phyloP scores from a whole-genome alignment of 2,797 vertebrate species.

The Gobio occitaniae region DNA sequence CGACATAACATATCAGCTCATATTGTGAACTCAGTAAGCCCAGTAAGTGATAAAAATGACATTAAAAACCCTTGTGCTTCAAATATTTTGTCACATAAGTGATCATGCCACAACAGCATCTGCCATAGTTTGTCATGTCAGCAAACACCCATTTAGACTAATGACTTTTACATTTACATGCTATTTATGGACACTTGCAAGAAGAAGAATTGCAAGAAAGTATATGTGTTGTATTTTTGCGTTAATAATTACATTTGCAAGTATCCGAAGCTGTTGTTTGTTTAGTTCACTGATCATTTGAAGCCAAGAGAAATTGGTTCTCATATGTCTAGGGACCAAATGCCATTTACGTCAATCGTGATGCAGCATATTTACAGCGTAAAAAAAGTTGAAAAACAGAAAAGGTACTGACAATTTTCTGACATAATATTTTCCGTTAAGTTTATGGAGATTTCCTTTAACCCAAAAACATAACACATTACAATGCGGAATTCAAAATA shows the following conservation, averaged over 20 bases:
- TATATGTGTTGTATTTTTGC: background rate
- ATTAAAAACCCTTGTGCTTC: slow-evolving; percentile 18
- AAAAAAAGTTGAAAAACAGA: background rate
- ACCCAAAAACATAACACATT: background rate
- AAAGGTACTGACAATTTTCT: too few species aligned
- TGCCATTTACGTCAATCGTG: background rate
- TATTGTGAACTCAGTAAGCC: background rate
- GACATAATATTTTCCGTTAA: too few species aligned
- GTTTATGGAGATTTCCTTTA: too few species aligned
- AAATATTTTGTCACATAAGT: slow-evolving; percentile 10
- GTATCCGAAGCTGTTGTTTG: background rate
- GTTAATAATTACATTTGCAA: background rate
- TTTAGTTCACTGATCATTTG: background rate
- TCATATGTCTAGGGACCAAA: background rate
- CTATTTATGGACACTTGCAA: background rate
- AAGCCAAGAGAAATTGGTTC: background rate
- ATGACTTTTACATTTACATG: slow-evolving; percentile 19
- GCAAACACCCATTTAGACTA: slow-evolving; percentile 7
- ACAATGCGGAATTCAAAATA: background rate
- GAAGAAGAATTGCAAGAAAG: background rate
- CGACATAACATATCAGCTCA: slow-evolving; percentile 10
- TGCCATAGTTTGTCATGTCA: background rate
- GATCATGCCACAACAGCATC: slow-evolving; percentile 12
- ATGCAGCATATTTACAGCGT: background rate
- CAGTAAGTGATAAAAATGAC: slow-evolving; percentile 21